Conservation (phyloP, 2,113 vertebrate species). For the Siphamia tubifer region DNA sequence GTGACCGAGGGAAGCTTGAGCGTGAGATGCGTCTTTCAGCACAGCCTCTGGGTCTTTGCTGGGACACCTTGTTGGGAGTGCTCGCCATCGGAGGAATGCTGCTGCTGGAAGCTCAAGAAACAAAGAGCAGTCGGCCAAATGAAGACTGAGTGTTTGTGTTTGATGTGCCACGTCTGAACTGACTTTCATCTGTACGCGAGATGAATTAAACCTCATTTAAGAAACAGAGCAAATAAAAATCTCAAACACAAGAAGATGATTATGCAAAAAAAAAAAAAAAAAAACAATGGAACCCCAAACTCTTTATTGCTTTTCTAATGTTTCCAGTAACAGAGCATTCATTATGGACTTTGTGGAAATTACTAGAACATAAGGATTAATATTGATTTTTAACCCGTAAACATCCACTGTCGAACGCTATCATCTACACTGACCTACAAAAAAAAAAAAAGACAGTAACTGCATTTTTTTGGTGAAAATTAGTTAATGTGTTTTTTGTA, state of each 20-base stretch:
- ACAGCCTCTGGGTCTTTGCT: slow-evolving; percentile 75
- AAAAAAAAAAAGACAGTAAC: too few species aligned
- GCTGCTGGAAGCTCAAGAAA: slow-evolving; percentile 45
- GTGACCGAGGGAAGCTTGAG: slow-evolving; percentile 43
- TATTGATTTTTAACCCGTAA: too few species aligned
- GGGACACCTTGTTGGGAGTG: slow-evolving; percentile 78
- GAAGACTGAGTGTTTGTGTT: slow-evolving; percentile 48
- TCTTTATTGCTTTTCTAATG: too few species aligned
- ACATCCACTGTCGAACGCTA: too few species aligned
- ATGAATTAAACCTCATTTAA: slow-evolving; percentile 25
- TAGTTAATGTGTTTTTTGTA: too few species aligned
- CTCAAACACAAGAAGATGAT: not conserved
- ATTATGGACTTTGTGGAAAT: too few species aligned
- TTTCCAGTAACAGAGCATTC: too few species aligned
- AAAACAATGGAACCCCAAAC: too few species aligned
- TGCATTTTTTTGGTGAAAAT: too few species aligned
- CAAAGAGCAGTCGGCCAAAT: slow-evolving; percentile 56
- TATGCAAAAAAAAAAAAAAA: too few species aligned
- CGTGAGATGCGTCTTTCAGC: slow-evolving; percentile 77
- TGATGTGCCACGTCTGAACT: slow-evolving; percentile 41
- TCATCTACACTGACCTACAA: too few species aligned
- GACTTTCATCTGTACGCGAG: slow-evolving; percentile 21
- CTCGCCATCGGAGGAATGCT: slow-evolving; percentile 43
- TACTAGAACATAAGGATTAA: too few species aligned
- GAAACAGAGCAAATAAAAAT: slow-evolving; percentile 21